These are phyloP conservation scores for Parotia lawesii DNA, from an alignment of 2,113 vertebrate genomes.

Conservation along the genomic window DNA sequence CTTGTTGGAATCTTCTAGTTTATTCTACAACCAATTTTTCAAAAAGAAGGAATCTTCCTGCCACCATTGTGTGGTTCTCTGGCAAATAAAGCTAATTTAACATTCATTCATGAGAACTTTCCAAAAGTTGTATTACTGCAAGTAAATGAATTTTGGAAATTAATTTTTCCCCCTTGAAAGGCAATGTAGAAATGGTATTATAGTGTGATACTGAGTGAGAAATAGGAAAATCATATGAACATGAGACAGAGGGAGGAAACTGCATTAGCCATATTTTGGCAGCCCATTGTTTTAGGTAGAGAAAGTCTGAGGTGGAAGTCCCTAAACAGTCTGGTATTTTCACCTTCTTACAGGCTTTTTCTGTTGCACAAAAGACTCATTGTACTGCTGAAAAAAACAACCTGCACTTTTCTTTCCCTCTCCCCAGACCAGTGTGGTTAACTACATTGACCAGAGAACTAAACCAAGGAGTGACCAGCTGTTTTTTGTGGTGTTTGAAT, in stretches of 20 bases:
- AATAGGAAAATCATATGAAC: neutral
- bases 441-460: conserved; percentile 86
- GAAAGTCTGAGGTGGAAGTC: neutral
- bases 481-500: conserved; percentile 95
- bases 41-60: neutral
- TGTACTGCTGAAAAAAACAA: neutral
- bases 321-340: neutral
- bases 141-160: neutral
- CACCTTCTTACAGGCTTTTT: neutral
- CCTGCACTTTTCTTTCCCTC: neutral
- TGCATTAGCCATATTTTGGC: neutral
- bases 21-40: neutral
- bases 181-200: neutral
- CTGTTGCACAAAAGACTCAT: neutral
- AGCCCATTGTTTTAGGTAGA: neutral
- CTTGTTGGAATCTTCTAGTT: neutral
- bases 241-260: neutral
- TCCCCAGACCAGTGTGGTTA: conserved; percentile 88
- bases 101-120: neutral
- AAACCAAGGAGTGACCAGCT: conserved; percentile 77
- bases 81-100: neutral
- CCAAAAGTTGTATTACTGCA: neutral
- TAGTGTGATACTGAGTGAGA: neutral
- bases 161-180: neutral
- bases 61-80: neutral